These are phyloP conservation scores for Pteromalus puparum DNA, from an alignment of 1,140 invertebrate species.

Conservation along the genomic window DNA sequence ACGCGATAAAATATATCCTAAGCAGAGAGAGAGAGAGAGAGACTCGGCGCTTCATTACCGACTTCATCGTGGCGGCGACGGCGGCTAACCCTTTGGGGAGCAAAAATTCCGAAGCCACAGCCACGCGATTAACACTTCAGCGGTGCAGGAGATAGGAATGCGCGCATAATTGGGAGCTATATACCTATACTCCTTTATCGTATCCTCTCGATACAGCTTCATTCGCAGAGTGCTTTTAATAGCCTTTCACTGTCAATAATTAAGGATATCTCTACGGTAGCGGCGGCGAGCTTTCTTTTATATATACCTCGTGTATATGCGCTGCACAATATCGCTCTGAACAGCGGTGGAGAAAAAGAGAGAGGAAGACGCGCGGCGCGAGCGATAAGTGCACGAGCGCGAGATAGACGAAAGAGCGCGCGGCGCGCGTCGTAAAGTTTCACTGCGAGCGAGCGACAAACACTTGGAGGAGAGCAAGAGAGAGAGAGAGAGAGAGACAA, in stretches of 20 bases:
- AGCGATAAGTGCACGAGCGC: not conserved
- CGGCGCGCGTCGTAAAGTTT: conserved; percentile 52
- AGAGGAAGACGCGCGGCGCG: conserved; percentile 24
- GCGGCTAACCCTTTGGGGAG: conserved; percentile 67
- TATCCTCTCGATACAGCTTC: conserved; percentile 10
- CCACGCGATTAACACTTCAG: conserved; percentile 72
- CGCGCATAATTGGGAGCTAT: conserved; percentile 31
- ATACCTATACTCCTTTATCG: not conserved
- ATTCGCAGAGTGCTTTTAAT: conserved; percentile 48
- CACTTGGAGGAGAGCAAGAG: conserved; percentile 49
- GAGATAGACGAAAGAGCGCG: conserved; percentile 38
- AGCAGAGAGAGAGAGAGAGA: conserved; percentile 73
- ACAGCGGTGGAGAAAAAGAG: conserved; percentile 1
- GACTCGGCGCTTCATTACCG: conserved; percentile 72
- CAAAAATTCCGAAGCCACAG: conserved; percentile 67
- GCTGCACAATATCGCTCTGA: conserved; percentile 45
- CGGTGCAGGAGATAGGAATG: conserved; percentile 56
- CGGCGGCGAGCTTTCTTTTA: not conserved
- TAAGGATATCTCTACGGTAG: conserved; percentile 27
- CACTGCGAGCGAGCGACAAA: conserved; percentile 62
- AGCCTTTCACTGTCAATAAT: conserved; percentile 50
- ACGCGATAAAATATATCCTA: conserved; percentile 75
- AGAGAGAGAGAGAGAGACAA: conserved; percentile 53
- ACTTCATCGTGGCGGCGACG: conserved; percentile 64
- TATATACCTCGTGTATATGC: not conserved